A percentile compares a stretch with the other conserved stretches of the same genome.
Evolutionary conservation across 2,888 invertebrate genomes (phyloP).

Genomic region (Cryptocheilus praepositus): DNA sequence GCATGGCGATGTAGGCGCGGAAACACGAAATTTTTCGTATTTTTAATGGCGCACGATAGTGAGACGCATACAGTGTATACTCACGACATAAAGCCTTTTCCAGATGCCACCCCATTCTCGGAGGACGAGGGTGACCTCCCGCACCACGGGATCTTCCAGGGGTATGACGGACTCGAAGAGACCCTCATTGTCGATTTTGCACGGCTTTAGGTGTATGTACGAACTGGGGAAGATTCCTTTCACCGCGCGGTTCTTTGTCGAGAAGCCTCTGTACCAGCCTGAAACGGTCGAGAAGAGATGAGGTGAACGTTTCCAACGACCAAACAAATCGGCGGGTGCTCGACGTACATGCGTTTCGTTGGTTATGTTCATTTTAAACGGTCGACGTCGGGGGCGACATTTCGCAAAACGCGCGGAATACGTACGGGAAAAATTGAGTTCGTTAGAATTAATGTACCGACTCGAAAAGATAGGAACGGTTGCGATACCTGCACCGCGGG

Average conservation of each 20-base stretch:
- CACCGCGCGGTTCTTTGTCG: constrained; percentile 82
- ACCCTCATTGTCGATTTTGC: constrained; percentile 89
- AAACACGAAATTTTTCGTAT: no score
- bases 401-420: no score
- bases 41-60: no score
- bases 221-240: constrained; percentile 88
- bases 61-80: constrained; percentile 61
- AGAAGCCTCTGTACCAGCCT: constrained; percentile 93
- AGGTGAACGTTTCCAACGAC: neutral
- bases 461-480: no score
- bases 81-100: constrained; percentile 94
- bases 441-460: no score
- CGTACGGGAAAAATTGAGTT: no score
- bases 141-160: constrained; percentile 91
- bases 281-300: constrained; percentile 41
- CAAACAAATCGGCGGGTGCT: no score
- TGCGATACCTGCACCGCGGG: no score
- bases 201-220: constrained; percentile 86
- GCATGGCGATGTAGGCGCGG: no score
- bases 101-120: constrained; percentile 96
- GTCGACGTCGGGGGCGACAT: no score
- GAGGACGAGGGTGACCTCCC: constrained; percentile 92
- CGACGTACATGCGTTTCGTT: neutral
- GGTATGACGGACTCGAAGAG: constrained; percentile 82
- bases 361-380: no score